These are phyloP conservation scores for Neopelma chrysocephalum DNA, from an alignment of 2,797 vertebrate species.

Conservation along the genomic window DNA sequence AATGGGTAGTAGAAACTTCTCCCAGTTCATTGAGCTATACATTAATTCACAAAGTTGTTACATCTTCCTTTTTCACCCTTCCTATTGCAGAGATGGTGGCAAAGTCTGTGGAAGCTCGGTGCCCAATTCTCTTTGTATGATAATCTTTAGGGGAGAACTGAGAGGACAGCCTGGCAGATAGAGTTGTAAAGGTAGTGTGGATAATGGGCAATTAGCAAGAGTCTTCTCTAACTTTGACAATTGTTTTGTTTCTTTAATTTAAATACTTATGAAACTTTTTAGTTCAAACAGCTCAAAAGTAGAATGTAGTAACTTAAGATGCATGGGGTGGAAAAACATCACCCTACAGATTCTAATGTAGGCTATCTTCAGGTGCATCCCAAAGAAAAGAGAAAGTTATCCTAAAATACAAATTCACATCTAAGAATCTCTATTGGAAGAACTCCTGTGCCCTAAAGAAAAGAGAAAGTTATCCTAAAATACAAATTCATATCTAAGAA, in stretches of 20 bases:
- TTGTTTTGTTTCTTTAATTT: not conserved
- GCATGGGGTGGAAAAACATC: not conserved
- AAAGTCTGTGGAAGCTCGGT: rapidly evolving
- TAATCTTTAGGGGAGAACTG: not conserved
- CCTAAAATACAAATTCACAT: not conserved
- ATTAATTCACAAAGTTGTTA: not conserved
- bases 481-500: not conserved
- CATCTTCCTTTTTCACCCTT: rapidly evolving
- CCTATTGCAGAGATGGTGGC: not conserved
- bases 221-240: not conserved
- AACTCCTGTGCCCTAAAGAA: not conserved
- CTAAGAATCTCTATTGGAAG: not conserved
- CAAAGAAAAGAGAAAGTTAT: not conserved
- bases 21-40: not conserved
- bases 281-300: not conserved
- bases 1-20: not conserved
- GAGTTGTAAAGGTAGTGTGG: not conserved
- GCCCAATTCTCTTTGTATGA: not conserved
- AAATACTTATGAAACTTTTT: not conserved
- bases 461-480: not conserved
- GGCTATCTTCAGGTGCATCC: not conserved
- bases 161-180: not conserved
- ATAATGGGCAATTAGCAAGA: not conserved
- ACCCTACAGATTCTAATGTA: not conserved
- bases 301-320: not conserved